Evolutionary conservation across 2,797 vertebrate species (phyloP), one percentile per base, ranked within the genome.

Genomic region (Diceros bicornis): DNA sequence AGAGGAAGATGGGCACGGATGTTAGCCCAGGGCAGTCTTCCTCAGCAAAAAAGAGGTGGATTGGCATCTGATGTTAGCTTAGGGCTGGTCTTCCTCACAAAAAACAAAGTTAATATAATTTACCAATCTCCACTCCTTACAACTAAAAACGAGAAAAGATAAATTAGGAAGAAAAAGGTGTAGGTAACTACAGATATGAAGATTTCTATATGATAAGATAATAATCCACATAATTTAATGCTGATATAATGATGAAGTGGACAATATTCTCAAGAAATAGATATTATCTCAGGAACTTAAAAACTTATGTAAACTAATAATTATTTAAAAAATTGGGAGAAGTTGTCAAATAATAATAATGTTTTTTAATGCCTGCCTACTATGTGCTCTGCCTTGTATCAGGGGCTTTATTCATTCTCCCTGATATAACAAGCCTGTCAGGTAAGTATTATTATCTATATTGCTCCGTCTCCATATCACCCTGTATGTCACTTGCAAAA

Each of bases 181-280:
- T n/a, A 47, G 25, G 41, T 85, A 96, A 79, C 2, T 50, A 88
- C 12, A 62, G 68, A 74, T 18, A 66, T 41, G 12, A 18, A 44
- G 47, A 52, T 75, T 88, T 92, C 89, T 75, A 69, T 89, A 89
- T 90, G 78, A 17, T 50, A 66, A 72, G 37, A 59, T 62, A 68
- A 47, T 62, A 85, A 7, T 78, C 44, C 34, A 25, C 32, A 47
- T 7, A 66, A 52, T 79, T 84, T 47, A 89, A 34, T 85, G 16
- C 27, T 64, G 64, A 71, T 34, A 12, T 16, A 74, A 37, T 66
- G 59, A 57, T 6, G 55, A 61, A 85, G 29, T 50, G 14, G n/a
- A 55, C 32, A 79, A 16, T 37, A 57, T 12, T 79, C 57, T 79
- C 23, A 79, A 90, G 37, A 85, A 85, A 89, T 10, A 41, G n/a